A percentile compares a stretch with the other conserved stretches of the same genome.
Evolutionary conservation across 1,140 invertebrate species (phyloP).

Genomic region (Bombus fervidus): DNA sequence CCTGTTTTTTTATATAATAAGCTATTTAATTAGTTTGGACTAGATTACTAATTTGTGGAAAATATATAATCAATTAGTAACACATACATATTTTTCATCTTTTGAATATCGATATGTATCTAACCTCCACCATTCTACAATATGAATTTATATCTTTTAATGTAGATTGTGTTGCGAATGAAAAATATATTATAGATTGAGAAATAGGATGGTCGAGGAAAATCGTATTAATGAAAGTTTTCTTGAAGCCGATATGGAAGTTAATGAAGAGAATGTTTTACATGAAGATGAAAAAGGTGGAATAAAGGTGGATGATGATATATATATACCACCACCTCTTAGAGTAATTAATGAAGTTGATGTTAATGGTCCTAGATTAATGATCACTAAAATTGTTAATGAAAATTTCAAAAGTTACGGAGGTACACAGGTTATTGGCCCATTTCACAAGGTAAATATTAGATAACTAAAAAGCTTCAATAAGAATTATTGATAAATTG

Average conservation of each 20-base stretch:
- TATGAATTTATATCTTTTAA: background rate
- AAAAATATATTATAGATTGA: background rate
- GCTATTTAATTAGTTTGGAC: background rate
- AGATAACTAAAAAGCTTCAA: background rate
- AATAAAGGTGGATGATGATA: constrained; percentile 87
- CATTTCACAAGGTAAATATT: constrained; percentile 90
- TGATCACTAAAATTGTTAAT: constrained; percentile 96
- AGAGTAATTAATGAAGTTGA: constrained; percentile 87
- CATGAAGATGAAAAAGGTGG: constrained; percentile 87
- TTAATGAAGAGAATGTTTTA: constrained; percentile 75
- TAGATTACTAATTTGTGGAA: background rate
- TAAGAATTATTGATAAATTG: background rate
- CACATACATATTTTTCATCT: background rate
- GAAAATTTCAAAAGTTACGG: constrained; percentile 99
- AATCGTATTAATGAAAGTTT: background rate
- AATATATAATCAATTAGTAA: background rate
- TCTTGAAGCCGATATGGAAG: constrained; percentile 54
- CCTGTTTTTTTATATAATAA: background rate
- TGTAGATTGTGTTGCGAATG: background rate
- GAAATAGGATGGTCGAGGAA: background rate
- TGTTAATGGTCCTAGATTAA: constrained; percentile 89
- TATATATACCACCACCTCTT: constrained; percentile 94
- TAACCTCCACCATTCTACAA: constrained; percentile 18
- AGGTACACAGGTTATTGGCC: constrained; percentile 89
- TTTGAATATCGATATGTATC: background rate